Percentiles rank a stretch among this genome's conserved stretches.
Evolutionary conservation across 2,113 vertebrate genomes (phyloP).

Genomic region (Phoenicopterus ruber): DNA sequence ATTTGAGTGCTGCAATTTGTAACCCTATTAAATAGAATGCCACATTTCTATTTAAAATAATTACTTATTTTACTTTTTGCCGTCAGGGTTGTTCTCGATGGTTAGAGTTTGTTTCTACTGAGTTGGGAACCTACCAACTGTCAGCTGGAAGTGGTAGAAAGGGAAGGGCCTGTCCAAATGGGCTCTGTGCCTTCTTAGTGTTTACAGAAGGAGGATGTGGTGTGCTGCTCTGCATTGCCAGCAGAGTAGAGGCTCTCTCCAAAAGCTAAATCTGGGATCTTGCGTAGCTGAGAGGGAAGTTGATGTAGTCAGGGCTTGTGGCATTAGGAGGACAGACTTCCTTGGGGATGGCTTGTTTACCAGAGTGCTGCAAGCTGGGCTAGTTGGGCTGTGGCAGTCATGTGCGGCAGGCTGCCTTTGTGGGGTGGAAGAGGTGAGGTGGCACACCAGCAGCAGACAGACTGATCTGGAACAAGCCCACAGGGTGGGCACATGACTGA

Average conservation of each 20-base stretch:
- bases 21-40: neutral
- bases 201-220: neutral
- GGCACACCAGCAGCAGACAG: neutral
- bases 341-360: neutral
- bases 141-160: neutral
- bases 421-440: no score
- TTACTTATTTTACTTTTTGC: neutral
- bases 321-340: neutral
- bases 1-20: neutral
- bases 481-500: neutral
- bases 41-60: neutral
- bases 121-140: neutral
- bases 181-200: neutral
- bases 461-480: neutral
- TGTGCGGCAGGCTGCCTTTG: neutral
- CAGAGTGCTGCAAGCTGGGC: neutral
- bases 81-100: neutral
- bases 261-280: neutral
- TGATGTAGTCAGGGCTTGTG: neutral
- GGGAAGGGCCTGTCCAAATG: neutral
- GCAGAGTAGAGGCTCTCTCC: neutral
- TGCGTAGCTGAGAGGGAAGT: neutral
- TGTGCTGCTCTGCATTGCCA: neutral
- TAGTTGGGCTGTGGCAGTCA: no score
- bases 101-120: neutral